Percentiles rank a stretch among this genome's conserved stretches.
These are phyloP conservation scores for Centrocercus urophasianus DNA, from an alignment of 2,113 vertebrate species.

Conservation along the genomic window DNA sequence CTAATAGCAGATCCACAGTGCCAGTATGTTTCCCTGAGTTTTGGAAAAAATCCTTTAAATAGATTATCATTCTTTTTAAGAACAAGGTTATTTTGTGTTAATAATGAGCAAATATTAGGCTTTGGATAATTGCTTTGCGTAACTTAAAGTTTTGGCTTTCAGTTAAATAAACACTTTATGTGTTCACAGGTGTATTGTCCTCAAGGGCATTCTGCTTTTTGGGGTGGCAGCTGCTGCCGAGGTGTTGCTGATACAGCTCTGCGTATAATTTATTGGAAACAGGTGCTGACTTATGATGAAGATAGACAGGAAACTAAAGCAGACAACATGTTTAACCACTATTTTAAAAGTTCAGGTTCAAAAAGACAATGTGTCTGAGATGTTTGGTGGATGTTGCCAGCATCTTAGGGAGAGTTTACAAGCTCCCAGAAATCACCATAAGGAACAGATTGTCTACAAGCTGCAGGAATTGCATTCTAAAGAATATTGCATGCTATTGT, in stretches of 20 bases:
- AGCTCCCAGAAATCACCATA: conserved; percentile 67
- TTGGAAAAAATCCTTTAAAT: conserved; percentile 80
- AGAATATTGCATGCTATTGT: conserved; percentile 57
- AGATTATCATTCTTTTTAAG: conserved; percentile 81
- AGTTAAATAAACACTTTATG: conserved; percentile 82
- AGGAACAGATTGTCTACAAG: conserved; percentile 75
- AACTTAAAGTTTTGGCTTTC: conserved; percentile 80
- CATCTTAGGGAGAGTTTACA: conserved; percentile 55
- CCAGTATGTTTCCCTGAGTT: conserved; percentile 69
- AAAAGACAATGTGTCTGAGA: conserved; percentile 81
- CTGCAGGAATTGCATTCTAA: conserved; percentile 72
- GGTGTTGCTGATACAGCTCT: conserved; percentile 83
- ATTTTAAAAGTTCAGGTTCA: conserved; percentile 79
- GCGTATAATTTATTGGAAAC: conserved; percentile 84
- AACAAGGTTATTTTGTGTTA: conserved; percentile 84
- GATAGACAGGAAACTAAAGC: conserved; percentile 83
- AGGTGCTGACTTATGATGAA: conserved; percentile 82
- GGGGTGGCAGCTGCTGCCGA: conserved; percentile 80
- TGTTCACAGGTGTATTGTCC: conserved; percentile 88
- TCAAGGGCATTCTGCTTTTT: conserved; percentile 80
- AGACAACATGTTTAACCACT: conserved; percentile 82
- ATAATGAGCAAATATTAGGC: conserved; percentile 79
- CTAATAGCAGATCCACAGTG: conserved; percentile 57
- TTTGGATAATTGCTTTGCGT: conserved; percentile 85
- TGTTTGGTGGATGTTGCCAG: conserved; percentile 78